These are phyloP conservation scores for Nineta flava DNA, from an alignment of 2,888 invertebrate species.

Conservation along the genomic window DNA sequence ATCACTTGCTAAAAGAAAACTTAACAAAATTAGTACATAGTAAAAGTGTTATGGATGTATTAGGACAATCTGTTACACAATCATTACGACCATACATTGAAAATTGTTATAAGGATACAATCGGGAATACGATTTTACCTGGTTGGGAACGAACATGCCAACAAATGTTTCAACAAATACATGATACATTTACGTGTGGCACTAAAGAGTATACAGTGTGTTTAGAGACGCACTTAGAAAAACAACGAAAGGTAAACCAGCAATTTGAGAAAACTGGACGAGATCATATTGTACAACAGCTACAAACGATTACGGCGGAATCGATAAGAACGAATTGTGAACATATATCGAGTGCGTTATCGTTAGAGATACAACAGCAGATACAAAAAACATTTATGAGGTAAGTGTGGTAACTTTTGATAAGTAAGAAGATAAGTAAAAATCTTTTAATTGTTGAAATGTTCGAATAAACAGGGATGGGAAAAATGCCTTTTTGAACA, in stretches of 20 bases:
- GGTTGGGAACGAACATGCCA: conserved; percentile 75
- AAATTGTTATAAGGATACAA: conserved; percentile 59
- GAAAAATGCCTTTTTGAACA: too few species aligned
- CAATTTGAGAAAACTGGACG: conserved; percentile 22
- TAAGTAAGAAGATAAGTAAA: too few species aligned
- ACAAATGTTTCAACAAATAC: conserved; percentile 78
- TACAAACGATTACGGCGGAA: conserved; percentile 25
- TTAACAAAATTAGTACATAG: conserved; percentile 64
- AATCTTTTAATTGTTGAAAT: too few species aligned
- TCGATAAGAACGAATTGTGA: conserved; percentile 24
- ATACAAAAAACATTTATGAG: conserved; percentile 22
- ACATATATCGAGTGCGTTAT: conserved; percentile 20
- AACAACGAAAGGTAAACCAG: conserved; percentile 23
- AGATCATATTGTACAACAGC: conserved; percentile 24
- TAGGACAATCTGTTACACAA: conserved; percentile 49
- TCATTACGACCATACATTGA: conserved; percentile 61
- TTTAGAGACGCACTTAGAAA: conserved; percentile 28
- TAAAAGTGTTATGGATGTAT: conserved; percentile 60
- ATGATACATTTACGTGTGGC: conserved; percentile 73
- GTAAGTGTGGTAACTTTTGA: conserved; percentile 15
- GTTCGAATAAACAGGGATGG: too few species aligned
- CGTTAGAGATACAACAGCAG: conserved; percentile 24
- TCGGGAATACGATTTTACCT: conserved; percentile 62
- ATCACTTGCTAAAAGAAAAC: conserved; percentile 61
- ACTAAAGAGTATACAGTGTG: conserved; percentile 57